Base-by-base conservation (phyloP, 2,113 vertebrate species). In the Xiphorhynchus elegans region DNA sequence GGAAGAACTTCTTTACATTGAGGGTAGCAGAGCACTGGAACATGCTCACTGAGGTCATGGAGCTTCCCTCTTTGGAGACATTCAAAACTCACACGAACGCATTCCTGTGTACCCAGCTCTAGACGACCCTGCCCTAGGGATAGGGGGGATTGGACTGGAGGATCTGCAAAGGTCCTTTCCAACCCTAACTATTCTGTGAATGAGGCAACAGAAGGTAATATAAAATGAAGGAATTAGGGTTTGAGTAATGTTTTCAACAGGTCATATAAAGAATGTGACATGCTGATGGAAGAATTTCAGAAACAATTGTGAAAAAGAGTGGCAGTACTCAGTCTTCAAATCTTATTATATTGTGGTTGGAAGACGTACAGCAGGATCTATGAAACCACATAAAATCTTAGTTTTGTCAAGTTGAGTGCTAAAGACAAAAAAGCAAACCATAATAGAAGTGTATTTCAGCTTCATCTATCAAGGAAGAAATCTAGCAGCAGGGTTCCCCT, bases 71-170 rank as follows among this genome's bases (percentile, higher is more conserved):
- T 47, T n/a, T 31, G 55, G 19, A 35, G 9, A 31, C 3, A 31
- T 9, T 60, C 17, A 55, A 55, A 47, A 31, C 20, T 9, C 20
- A 62, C 5, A 35, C 23, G 55, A 9, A 69, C 0, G 2, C 0
- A 0, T 20, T 40, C 13, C 25, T 47, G 6, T 47, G 29, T 18
- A 55, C 26, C 25, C 47, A 23, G 29, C 29, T 53, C 53, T 39
- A 52, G 10, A 8, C 29, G 39, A 25, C 21, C 15, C 11, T 59
- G 33, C n/a, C 39, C 46, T 21, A 37, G 37, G 37, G 16, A 13
- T 13, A 75, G 13, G 3, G 3, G 11, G 3, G 6, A 35, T 40
- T 53, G 39, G 10, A 53, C 18, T 68, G 15, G n/a, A 55, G 20
- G 28, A 29, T 11, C 13, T 46, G 20, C 62, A 75, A 16, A 40